These are phyloP conservation scores for Scomber scombrus DNA, from an alignment of 2,113 vertebrate species.

Conservation along the genomic window DNA sequence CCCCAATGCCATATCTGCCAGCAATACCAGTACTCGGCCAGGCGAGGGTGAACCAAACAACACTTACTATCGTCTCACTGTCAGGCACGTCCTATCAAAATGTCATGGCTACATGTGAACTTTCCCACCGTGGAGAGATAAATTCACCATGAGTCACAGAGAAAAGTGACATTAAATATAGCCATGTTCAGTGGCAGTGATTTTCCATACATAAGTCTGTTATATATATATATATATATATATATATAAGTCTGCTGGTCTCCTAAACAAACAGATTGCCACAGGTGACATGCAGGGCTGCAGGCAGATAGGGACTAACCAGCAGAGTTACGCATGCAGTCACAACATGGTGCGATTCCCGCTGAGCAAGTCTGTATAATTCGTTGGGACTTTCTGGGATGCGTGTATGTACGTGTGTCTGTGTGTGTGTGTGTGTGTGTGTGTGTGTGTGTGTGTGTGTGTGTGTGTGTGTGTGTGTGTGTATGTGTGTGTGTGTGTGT, in stretches of 20 bases:
- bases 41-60: slow-evolving; percentile 61
- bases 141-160: slow-evolving; percentile 26
- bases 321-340: slow-evolving; percentile 39
- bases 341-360: slow-evolving; percentile 17
- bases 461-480: slow-evolving; percentile 8
- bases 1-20: slow-evolving; percentile 42
- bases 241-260: neutral
- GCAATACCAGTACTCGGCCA: slow-evolving; percentile 57
- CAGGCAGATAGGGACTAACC: slow-evolving; percentile 8
- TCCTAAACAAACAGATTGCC: slow-evolving; percentile 41
- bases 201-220: slow-evolving; percentile 12
- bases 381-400: neutral
- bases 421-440: slow-evolving; percentile 9
- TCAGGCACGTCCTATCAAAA: slow-evolving; percentile 65
- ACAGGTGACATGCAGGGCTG: slow-evolving; percentile 28
- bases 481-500: neutral
- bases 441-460: neutral
- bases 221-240: slow-evolving; percentile 4
- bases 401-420: neutral
- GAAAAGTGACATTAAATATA: slow-evolving; percentile 21
- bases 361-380: slow-evolving; percentile 20
- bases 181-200: neutral
- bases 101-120: slow-evolving; percentile 68
- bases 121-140: slow-evolving; percentile 48
- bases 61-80: slow-evolving; percentile 52